These are phyloP conservation scores for Planiliza haematocheilus DNA, from an alignment of 2,113 vertebrate species.

Conservation along the genomic window DNA sequence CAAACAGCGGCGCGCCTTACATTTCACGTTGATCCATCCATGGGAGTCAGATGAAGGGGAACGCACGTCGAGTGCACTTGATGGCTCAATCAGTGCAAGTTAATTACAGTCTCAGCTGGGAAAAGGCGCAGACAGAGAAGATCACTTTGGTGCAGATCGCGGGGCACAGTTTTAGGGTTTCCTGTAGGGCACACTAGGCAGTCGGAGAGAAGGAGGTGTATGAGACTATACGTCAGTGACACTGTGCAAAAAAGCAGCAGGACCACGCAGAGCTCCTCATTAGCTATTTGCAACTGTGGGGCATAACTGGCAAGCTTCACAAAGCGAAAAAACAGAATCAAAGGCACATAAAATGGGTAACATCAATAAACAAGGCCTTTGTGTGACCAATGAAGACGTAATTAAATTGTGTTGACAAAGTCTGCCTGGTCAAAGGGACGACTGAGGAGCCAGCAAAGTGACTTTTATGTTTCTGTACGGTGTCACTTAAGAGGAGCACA, in stretches of 20 bases:
- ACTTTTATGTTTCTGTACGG: constrained; percentile 46
- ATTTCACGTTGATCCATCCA: constrained; percentile 48
- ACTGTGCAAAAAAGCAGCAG: constrained; percentile 38
- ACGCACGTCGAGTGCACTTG: constrained; percentile 64
- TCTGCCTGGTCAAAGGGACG: constrained; percentile 51
- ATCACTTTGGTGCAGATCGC: constrained; percentile 48
- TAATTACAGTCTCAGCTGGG: constrained; percentile 75
- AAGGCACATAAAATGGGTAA: constrained; percentile 54
- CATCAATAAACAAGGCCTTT: constrained; percentile 56
- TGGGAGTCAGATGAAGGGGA: constrained; percentile 47
- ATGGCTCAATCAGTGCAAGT: constrained; percentile 77
- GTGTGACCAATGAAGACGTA: constrained; percentile 54
- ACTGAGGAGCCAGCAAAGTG: constrained; percentile 27
- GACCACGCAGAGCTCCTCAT: constrained; percentile 57
- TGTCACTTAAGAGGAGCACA: constrained; percentile 33
- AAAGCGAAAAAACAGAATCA: constrained; percentile 63
- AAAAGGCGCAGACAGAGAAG: constrained; percentile 52
- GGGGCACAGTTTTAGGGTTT: constrained; percentile 48
- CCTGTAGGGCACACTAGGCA: constrained; percentile 61
- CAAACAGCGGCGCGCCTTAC: constrained; percentile 32
- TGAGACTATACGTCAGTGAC: constrained; percentile 8
- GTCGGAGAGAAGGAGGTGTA: constrained; percentile 18
- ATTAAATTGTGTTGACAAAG: constrained; percentile 69
- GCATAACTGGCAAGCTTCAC: constrained; percentile 37
- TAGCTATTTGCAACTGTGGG: constrained; percentile 56